Base-by-base conservation (phyloP, 2,113 vertebrate species). In the Calidris pygmaea region DNA sequence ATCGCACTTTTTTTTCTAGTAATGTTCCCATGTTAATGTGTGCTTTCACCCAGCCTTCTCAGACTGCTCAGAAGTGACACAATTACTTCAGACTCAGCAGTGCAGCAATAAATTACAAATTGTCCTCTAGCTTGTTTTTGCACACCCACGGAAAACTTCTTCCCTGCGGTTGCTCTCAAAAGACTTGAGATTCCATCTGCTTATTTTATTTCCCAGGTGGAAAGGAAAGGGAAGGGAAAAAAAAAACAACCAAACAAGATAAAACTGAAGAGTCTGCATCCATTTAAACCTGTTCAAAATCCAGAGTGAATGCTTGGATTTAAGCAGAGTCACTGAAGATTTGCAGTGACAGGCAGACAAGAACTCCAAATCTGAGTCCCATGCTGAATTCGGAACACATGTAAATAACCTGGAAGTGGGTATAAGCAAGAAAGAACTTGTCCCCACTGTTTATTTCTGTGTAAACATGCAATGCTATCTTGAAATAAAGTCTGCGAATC, bases 81-180 rank as follows among this genome's bases (percentile, higher is more conserved):
- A 73, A 91, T 96, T 94, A 71, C 85, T 95, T 63, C 43, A 92
- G 87, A 85, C 75, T 93, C 92, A 93, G 91, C 87, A 88, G 83
- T 79, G 71, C 66, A 92, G 71, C 77, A 91, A 73, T 89, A 93
- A 91, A 96, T 94, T 89, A 77, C 89, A 85, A 56, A 89, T 91
- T 89, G 88, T 96, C 87, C 71, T 95, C 74, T 93, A 77, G 75
- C 71, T 95, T 85, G 37, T 93, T 95, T 95, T 85, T 93, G 77
- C 87, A 91, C 89, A 89, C 87, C 67, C 87, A 83, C 34, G 0
- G 91, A 91, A 95, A 92, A 79, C 58, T 59, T 68, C 35, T 81
- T 90, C 77, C 67, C 84, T 80, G 71, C 0, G 0, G 84, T 94
- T 89, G 67, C 48, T 95, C 85, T 95, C 67, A 39, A 66, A 89